Base-by-base conservation (phyloP, 2,888 invertebrate genomes). In the Sphinx pinastri region DNA sequence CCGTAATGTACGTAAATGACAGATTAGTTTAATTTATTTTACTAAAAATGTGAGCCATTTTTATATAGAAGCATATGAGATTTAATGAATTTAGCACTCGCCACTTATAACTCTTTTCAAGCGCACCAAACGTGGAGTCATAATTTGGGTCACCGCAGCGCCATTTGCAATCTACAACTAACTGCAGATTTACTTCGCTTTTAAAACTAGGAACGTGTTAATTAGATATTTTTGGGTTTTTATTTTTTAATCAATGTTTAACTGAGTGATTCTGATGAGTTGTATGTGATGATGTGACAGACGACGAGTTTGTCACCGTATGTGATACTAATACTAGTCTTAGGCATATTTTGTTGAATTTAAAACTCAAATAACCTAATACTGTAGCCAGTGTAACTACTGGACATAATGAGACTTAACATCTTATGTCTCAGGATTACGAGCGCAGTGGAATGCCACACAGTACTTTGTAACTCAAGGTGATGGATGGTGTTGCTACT, bases 81-180 rank as follows among this genome's bases (percentile, higher is more conserved):
- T 6, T 63, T 63, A 49, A 63, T 63, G 19, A 47, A 49, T 63
- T 63, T 63, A 49, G 19, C 45, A 49, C 63, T 19, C 60, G 49
- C 63, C 68, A 13, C 68, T 73, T 73, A 73, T 71, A 72, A 68
- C 68, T 76, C 70, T 75, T 73, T 78, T 75, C 67, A 69, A 68
- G 73, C 74, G 67, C 73, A 67, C 70, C 59, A 54, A 69, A 71
- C 66, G 57, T 70, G 69, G 70, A 49, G 7, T 47, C 13, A 49
- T 63, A 70, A 73, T 76, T 74, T 75, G 66, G 78, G 77, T 76
- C 75, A 76, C 66, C 73, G 76, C 75, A 81, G 74, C 12, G 10
- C 60, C 47, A 13, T 55, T 19, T n/a, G 60, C 60, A 60, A 45
- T n/a, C 60, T 19, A 16, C 16, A 45, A 63, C 47, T 63, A 16